These are phyloP conservation scores for Chromis chromis DNA, from an alignment of 2,797 vertebrate genomes.

Conservation along the genomic window DNA sequence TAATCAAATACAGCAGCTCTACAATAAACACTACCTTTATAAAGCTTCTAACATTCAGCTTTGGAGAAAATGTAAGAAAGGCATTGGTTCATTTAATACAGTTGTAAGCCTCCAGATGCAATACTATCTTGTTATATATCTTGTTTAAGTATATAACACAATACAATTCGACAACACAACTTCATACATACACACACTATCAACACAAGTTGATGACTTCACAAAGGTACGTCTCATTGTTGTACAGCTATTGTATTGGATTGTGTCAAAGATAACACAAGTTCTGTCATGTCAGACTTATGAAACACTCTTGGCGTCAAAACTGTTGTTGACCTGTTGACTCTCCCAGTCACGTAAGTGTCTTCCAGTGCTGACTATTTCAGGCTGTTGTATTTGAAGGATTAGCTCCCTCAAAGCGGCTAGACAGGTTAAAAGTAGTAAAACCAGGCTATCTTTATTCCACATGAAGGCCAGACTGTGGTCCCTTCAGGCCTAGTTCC, in stretches of 20 bases:
- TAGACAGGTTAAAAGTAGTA: conserved; percentile 59
- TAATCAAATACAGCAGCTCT: not conserved
- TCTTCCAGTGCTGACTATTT: conserved; percentile 18
- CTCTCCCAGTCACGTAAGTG: conserved; percentile 40
- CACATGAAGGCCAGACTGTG: conserved; percentile 2
- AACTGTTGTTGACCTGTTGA: conserved; percentile 31
- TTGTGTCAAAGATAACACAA: not conserved
- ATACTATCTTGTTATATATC: not conserved
- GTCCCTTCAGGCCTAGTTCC: not conserved
- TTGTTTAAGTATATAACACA: not conserved
- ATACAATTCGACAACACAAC: not conserved
- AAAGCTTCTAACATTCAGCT: not conserved
- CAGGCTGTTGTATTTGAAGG: conserved; percentile 18
- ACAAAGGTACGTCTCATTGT: not conserved
- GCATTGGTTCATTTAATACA: not conserved
- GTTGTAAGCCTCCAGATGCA: not conserved
- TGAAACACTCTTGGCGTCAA: conserved; percentile 9
- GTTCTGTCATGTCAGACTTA: not conserved
- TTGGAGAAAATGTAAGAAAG: not conserved
- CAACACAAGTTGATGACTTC: not conserved
- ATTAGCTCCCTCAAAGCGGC: conserved; percentile 65
- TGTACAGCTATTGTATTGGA: not conserved
- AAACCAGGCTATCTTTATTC: conserved; percentile 36
- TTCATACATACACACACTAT: not conserved
- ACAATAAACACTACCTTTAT: not conserved